These are phyloP conservation scores for Eueremaeus valkanovi DNA, from an alignment of 2,888 invertebrate species.

Conservation along the genomic window DNA sequence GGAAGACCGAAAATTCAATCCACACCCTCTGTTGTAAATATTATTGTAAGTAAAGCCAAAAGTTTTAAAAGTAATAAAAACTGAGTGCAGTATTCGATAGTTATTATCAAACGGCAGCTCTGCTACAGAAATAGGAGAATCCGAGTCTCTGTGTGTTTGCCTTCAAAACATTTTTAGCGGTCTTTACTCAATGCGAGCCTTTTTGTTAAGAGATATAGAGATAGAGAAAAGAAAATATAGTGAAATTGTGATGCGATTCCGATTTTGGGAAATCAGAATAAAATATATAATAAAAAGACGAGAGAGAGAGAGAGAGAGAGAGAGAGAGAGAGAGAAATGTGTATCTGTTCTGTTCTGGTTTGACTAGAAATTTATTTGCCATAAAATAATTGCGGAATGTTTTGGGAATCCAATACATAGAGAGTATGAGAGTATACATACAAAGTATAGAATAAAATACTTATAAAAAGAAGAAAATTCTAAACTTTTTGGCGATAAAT, in stretches of 20 bases:
- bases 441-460: too few species aligned
- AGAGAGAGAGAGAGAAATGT: not conserved
- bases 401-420: not conserved
- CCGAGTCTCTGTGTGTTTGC: not conserved
- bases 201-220: not conserved
- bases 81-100: conserved; percentile 5
- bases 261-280: not conserved
- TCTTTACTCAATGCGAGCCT: not conserved
- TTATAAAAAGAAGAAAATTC: not conserved
- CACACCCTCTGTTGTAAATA: conserved; percentile 31
- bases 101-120: conserved; percentile 18
- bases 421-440: too few species aligned
- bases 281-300: not conserved
- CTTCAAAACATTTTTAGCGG: conserved; percentile 19
- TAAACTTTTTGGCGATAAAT: not conserved
- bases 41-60: conserved; percentile 21
- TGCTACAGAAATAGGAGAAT: too few species aligned
- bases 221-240: not conserved
- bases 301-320: too few species aligned
- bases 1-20: not conserved
- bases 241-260: not conserved
- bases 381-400: conserved; percentile 27
- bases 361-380: conserved; percentile 20
- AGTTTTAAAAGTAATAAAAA: conserved; percentile 23
- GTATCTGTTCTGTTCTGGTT: conserved; percentile 16